Base-by-base conservation (phyloP, 2,113 vertebrate genomes). In the Neolamprologus variostigma region DNA sequence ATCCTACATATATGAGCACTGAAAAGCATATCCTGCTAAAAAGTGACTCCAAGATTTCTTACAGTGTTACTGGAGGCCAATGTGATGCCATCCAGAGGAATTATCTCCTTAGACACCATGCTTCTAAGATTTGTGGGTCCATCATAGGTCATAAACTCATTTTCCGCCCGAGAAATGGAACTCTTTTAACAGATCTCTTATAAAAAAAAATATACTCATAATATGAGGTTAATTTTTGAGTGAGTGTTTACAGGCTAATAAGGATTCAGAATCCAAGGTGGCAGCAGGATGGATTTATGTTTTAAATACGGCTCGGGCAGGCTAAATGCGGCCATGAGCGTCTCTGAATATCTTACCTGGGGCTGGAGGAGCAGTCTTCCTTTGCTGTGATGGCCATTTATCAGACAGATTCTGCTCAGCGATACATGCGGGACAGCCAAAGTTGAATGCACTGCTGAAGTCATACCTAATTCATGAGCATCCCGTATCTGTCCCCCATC, bases 391-490 rank as follows among this genome's bases (percentile, higher is more conserved):
- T 85, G 87, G 71, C 91, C 94, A 94, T 96, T 95, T 93, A 93
- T 96, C 94, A 95, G 91, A 9, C 68, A 93, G 95, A 94, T 95
- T 53, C 90, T 93, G 86, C 14, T 54, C 47, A 81, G 76, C 21
- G 93, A 94, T 94, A 94, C 89, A 93, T 80, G 83, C 85, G 10
- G 82, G 50, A 90, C 57, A 85, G 91, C 90, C 90, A 93, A 93
- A 92, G 93, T 94, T 93, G 93, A 94, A 90, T 54, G 89, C 92
- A 90, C 91, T 3, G 55, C 89, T 94, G 92, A 94, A 95, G 86
- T 93, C 92, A 94, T 96, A 91, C 91, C 79, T 93, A 94, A 95
- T 95, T 95, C 95, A 94, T 96, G 93, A 96, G 94, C 91, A 87
- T 89, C 88, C 68, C 79, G n/a, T 94, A 92, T 93, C 93, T 88